A percentile compares a stretch with the other conserved stretches of the same genome.
Conservation (phyloP, 2,888 invertebrate species). For the Nemapogon koenigi region DNA sequence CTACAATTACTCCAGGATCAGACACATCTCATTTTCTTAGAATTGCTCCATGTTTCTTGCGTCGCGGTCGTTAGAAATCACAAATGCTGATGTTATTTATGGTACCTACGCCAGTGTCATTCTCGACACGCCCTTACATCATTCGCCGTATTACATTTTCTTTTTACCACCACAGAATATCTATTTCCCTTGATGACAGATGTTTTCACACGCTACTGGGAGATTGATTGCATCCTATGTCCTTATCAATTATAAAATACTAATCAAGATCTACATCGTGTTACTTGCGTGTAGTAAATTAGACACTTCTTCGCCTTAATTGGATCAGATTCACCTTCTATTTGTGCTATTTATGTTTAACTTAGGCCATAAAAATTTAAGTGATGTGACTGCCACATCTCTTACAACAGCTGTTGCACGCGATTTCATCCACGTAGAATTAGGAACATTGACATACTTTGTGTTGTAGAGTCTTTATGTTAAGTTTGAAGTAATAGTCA, state of each 20-base stretch:
- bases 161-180: conserved; percentile 15
- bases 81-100: conserved; percentile 24
- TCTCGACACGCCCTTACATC: conserved; percentile 12
- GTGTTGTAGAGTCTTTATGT: too few relatives aligned
- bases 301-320: too few relatives aligned
- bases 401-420: too few relatives aligned
- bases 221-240: conserved; percentile 20
- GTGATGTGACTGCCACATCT: too few relatives aligned
- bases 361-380: too few relatives aligned
- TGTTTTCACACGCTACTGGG: conserved; percentile 44
- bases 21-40: conserved; percentile 4
- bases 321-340: too few relatives aligned
- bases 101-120: conserved; percentile 13
- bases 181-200: conserved; percentile 32
- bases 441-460: too few relatives aligned
- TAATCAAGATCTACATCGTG: conserved; percentile 37
- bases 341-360: too few relatives aligned
- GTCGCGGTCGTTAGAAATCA: conserved; percentile 13
- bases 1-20: too few relatives aligned
- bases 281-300: too few relatives aligned
- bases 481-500: too few relatives aligned
- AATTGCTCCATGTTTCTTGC: conserved; percentile 4
- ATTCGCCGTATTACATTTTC: conserved; percentile 15
- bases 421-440: too few relatives aligned
- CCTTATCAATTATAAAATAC: conserved; percentile 19